Percentiles rank a stretch among this genome's conserved stretches.
These are phyloP conservation scores for Athripsodes cinereus DNA, from an alignment of 2,888 invertebrate genomes.

Conservation along the genomic window DNA sequence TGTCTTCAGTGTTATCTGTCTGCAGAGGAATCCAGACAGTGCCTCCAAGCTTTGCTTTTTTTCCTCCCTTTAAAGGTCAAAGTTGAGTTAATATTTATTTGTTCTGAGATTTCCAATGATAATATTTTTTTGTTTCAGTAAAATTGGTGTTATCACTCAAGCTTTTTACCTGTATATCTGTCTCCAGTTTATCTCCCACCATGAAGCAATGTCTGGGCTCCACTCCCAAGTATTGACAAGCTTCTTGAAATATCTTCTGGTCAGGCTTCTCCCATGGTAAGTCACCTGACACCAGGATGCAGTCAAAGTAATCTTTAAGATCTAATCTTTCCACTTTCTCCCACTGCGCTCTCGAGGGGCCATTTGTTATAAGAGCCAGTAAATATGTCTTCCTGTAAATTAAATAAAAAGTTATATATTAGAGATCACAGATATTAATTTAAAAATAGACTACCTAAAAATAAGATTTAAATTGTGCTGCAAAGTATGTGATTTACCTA, in stretches of 20 bases:
- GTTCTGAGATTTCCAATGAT: too few relatives aligned
- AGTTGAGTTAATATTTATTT: too few relatives aligned
- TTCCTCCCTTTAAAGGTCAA: too few relatives aligned
- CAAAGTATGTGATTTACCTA: too few relatives aligned
- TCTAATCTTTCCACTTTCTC: constrained; percentile 73
- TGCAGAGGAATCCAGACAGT: constrained; percentile 75
- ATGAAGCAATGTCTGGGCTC: constrained; percentile 72
- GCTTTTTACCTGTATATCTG: constrained; percentile 65
- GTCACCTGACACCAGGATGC: constrained; percentile 76
- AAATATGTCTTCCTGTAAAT: constrained; percentile 59
- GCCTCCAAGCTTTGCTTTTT: constrained; percentile 66
- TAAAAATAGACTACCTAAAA: too few relatives aligned
- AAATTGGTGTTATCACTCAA: too few relatives aligned
- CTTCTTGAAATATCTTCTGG: constrained; percentile 73
- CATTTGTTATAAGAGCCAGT: constrained; percentile 79
- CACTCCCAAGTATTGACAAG: constrained; percentile 69
- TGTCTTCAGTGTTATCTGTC: constrained; percentile 31
- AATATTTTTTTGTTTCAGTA: too few relatives aligned
- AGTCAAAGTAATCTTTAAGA: constrained; percentile 68
- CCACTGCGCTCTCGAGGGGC: constrained; percentile 82
- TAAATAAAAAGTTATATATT: neutral
- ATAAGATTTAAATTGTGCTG: too few relatives aligned
- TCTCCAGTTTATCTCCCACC: constrained; percentile 84
- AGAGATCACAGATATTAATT: neutral
- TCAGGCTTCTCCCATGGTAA: constrained; percentile 83